phyloP scores from a whole-genome alignment of 2,888 invertebrate genomes.

The Sthenelais limicola region DNA sequence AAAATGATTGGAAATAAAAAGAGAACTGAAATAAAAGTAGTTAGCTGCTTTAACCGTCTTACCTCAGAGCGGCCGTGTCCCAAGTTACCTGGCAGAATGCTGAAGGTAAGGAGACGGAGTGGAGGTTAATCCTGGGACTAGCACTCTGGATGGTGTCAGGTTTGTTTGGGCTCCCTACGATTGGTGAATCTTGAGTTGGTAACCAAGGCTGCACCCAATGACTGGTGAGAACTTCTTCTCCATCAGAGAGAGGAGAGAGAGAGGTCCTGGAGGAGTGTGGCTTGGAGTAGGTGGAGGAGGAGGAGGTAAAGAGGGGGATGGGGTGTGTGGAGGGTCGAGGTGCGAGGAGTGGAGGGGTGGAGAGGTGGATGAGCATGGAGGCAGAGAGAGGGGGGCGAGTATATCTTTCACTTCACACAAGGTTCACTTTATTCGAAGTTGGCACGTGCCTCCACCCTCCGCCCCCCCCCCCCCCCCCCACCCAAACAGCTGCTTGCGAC shows the following conservation, averaged over 20 bases:
- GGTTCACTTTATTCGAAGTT: conserved; percentile 21
- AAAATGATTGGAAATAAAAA: too few species aligned
- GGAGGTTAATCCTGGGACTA: neutral
- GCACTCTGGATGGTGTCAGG: conserved; percentile 15
- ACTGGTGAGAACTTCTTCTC: neutral
- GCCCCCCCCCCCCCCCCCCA: too few species aligned
- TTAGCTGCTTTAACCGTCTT: too few species aligned
- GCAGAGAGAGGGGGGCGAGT: conserved; percentile 9
- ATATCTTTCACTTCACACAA: too few species aligned
- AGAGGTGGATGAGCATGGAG: neutral
- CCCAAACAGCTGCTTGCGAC: conserved; percentile 19
- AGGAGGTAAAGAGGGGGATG: neutral
- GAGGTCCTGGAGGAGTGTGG: neutral
- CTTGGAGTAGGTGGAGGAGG: neutral
- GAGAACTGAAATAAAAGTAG: too few species aligned
- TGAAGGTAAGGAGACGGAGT: neutral
- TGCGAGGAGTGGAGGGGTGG: neutral
- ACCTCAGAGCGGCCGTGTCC: conserved; percentile 34
- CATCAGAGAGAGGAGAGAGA: too few species aligned
- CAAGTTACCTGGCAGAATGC: neutral
- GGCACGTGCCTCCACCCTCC: conserved; percentile 28
- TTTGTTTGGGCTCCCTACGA: conserved; percentile 29
- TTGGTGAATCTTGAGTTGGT: conserved; percentile 21
- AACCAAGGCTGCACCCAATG: neutral
- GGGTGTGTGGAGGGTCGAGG: neutral